Conservation (phyloP, 2,797 vertebrate genomes). For the Thripadectes ignobilis region DNA sequence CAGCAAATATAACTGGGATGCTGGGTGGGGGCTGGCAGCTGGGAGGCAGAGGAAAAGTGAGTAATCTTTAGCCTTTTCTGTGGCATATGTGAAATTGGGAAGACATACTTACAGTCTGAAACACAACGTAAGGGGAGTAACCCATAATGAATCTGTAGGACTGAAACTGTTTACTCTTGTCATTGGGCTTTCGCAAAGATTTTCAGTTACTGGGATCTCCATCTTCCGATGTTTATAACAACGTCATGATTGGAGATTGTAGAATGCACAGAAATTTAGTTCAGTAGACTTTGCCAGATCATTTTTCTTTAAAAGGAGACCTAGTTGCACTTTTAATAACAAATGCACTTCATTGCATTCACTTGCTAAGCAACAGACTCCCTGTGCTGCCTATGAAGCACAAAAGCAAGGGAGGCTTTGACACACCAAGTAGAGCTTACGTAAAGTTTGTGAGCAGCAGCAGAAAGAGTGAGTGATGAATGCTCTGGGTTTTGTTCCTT, state of each 20-base stretch:
- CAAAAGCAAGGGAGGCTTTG: conserved; percentile 18
- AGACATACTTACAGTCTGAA: background rate
- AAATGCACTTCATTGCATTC: background rate
- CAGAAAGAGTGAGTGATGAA: background rate
- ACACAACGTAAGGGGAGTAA: background rate
- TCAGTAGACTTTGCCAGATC: background rate
- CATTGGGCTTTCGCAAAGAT: background rate
- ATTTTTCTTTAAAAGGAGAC: background rate
- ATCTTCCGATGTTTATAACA: background rate
- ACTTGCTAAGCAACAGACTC: conserved; percentile 46
- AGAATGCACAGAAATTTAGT: background rate
- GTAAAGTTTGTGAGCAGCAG: conserved; percentile 1
- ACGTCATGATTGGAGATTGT: background rate
- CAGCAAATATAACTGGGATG: background rate
- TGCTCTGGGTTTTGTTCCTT: conserved; percentile 69
- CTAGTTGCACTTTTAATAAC: background rate
- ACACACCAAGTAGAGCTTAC: background rate
- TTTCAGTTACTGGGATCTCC: background rate
- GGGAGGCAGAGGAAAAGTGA: background rate
- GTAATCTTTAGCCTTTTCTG: background rate
- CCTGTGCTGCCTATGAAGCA: background rate
- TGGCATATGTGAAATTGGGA: background rate
- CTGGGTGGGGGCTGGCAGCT: background rate
- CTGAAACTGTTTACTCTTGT: background rate
- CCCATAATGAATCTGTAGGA: background rate